Percentiles rank a stretch among this genome's conserved stretches.
These are phyloP conservation scores for Neogobius melanostomus DNA, from an alignment of 2,113 vertebrate genomes.

Conservation along the genomic window DNA sequence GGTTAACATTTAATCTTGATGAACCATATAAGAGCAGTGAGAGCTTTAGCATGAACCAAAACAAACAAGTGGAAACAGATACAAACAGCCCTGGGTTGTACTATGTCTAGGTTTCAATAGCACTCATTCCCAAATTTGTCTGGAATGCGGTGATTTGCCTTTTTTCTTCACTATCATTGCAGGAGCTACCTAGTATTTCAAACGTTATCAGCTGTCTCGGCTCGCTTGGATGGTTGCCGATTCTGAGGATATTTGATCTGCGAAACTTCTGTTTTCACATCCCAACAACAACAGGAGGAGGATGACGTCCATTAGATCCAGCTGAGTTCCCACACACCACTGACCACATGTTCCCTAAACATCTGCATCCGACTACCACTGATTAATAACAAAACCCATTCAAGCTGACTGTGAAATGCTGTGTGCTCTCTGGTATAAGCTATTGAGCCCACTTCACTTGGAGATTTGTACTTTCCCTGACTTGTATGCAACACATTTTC, in stretches of 20 bases:
- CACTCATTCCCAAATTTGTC: slow-evolving; percentile 27
- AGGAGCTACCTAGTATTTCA: slow-evolving; percentile 27
- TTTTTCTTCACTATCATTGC: not conserved
- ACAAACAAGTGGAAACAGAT: slow-evolving; percentile 42
- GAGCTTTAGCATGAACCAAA: slow-evolving; percentile 30
- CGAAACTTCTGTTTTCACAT: slow-evolving; percentile 41
- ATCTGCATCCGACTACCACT: not conserved
- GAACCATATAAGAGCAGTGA: slow-evolving; percentile 25
- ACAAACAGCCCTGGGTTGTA: slow-evolving; percentile 26
- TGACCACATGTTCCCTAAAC: slow-evolving; percentile 13
- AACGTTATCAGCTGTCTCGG: slow-evolving; percentile 46
- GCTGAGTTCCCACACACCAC: slow-evolving; percentile 21
- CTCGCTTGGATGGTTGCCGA: slow-evolving; percentile 19
- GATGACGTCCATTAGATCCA: slow-evolving; percentile 10
- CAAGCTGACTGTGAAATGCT: not conserved
- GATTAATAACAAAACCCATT: slow-evolving; percentile 16
- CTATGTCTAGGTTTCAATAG: slow-evolving; percentile 31
- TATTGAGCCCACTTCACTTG: slow-evolving; percentile 15
- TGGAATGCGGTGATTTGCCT: not conserved
- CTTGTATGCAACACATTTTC: slow-evolving; percentile 19
- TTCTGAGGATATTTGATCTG: slow-evolving; percentile 32
- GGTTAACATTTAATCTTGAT: slow-evolving; percentile 19
- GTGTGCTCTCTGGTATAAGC: not conserved
- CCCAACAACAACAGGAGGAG: slow-evolving; percentile 17
- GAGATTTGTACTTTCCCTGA: slow-evolving; percentile 7